A percentile compares a stretch with the other conserved stretches of the same genome.
Evolutionary conservation across 2,888 invertebrate species (phyloP).

Genomic region (Drosophila helvetica): DNA sequence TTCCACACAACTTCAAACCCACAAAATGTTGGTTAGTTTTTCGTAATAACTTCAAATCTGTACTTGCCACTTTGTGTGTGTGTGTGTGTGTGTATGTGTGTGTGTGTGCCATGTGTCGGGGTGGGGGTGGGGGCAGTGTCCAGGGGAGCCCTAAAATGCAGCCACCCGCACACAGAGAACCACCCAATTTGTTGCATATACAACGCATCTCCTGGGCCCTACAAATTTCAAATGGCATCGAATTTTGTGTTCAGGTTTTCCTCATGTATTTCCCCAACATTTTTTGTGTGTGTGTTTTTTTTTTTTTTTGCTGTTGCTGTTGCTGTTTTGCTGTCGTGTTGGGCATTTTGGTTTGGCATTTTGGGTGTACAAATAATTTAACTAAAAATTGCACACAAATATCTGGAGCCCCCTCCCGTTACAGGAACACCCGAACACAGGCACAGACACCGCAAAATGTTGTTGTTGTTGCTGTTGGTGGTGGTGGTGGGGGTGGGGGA

Average conservation of each 20-base stretch:
- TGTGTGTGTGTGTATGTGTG: not conserved
- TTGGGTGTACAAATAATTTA: constrained; percentile 75
- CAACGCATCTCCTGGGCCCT: constrained; percentile 31
- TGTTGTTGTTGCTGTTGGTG: constrained; percentile 46
- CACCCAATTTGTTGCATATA: not conserved
- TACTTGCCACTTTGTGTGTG: constrained; percentile 77
- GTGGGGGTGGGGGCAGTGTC: constrained; percentile 2
- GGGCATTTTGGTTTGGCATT: constrained; percentile 27
- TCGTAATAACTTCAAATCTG: constrained; percentile 83
- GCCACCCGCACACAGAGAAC: constrained; percentile 14
- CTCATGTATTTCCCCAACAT: constrained; percentile 1
- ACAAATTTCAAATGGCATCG: constrained; percentile 63
- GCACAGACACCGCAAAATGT: constrained; percentile 64
- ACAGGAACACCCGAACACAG: constrained; percentile 24
- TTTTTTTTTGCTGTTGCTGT: constrained; percentile 15
- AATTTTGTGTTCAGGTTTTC: constrained; percentile 53
- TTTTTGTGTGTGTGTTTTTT: constrained; percentile 3
- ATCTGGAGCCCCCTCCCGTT: constrained; percentile 43
- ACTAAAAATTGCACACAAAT: constrained; percentile 78
- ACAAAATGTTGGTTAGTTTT: constrained; percentile 83
- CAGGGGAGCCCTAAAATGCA: constrained; percentile 29
- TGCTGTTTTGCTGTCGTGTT: constrained; percentile 14
- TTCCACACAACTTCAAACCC: constrained; percentile 83
- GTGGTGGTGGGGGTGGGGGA: not conserved
- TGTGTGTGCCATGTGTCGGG: not conserved